Evolutionary conservation across 2,888 invertebrate species (phyloP), one percentile per base, ranked within the genome.

Genomic region (Stenotaenia linearis): DNA sequence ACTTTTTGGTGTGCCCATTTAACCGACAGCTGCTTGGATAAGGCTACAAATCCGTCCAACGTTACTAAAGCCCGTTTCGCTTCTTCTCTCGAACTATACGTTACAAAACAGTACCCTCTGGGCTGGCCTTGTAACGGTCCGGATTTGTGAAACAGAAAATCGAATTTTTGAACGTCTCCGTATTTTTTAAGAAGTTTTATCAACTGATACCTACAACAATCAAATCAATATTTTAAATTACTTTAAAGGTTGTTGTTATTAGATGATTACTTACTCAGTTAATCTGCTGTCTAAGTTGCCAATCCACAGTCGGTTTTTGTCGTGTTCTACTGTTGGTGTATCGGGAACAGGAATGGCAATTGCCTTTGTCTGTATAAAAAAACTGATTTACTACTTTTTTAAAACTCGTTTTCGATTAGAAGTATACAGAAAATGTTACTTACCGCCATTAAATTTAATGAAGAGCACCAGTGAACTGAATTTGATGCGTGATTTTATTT

Each of bases 121-220:
- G 97, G 95, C 86, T 94, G 94, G 78, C 96, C 96, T 83, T 91
- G 90, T 83, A 93, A 90, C 50, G 96, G 95, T 83, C 97, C 97
- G 82, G 92, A 91, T 83, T 95, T 95, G 87, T 97, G 96, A 86
- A 96, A 96, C 83, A 97, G 90, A 88, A 96, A 92, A 88, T 97
- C 97, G 88, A 97, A 96, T 91, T 96, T 96, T 89, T 95, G 94
- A 85, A 97, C 93, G 86, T 90, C 89, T 86, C 97, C 97, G 90
- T 93, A 93, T 90, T 93, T 93, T 91, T 96, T 95, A 89, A 95
- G 91, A 89, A 97, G 91, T 94, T 97, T 97, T 89, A 97, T 90
- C 90, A 97, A 91, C 91, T 95, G 93, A 92, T 86, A 86, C 82
- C 86, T 85, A 82, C 78, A 82, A 82, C 80, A 81, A 6, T 75